These are phyloP conservation scores for Agriopis aurantiaria DNA, from an alignment of 2,888 invertebrate genomes.

Conservation along the genomic window DNA sequence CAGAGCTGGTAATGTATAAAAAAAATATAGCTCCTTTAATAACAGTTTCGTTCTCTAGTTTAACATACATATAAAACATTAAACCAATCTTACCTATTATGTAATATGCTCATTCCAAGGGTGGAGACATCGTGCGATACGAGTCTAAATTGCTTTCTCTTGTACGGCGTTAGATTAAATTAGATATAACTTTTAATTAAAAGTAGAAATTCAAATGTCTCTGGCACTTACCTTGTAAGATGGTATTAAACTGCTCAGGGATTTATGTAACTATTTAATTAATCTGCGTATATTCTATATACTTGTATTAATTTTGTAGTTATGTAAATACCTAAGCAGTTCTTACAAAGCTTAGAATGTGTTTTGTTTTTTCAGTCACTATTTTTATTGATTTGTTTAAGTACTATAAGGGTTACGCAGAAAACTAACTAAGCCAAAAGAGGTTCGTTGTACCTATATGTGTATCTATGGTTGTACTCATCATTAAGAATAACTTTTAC, in stretches of 20 bases:
- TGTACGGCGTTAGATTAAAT: slow-evolving; percentile 46
- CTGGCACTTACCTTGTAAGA: slow-evolving; percentile 12
- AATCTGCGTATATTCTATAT: neutral
- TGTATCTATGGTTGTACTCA: too few species aligned
- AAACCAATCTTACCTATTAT: slow-evolving; percentile 21
- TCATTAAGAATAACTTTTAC: too few species aligned
- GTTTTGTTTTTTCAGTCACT: too few species aligned
- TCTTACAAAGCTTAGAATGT: too few species aligned
- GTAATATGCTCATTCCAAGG: slow-evolving; percentile 19
- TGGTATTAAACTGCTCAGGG: slow-evolving; percentile 6
- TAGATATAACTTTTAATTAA: slow-evolving; percentile 48
- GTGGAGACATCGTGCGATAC: slow-evolving; percentile 39
- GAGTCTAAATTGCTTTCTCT: slow-evolving; percentile 48
- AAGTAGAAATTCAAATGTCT: slow-evolving; percentile 38
- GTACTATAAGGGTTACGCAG: too few species aligned
- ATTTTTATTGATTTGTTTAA: too few species aligned
- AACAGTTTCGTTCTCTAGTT: neutral
- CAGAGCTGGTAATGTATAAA: too few species aligned
- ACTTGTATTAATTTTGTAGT: too few species aligned
- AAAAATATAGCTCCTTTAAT: neutral
- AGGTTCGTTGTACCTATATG: too few species aligned
- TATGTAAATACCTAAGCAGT: too few species aligned
- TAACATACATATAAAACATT: neutral
- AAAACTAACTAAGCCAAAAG: too few species aligned
- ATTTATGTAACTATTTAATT: slow-evolving; percentile 1